A percentile compares a stretch with the other conserved stretches of the same genome.
Evolutionary conservation across 2,888 invertebrate species (phyloP).

Genomic region (Euspilapteryx auroguttella): DNA sequence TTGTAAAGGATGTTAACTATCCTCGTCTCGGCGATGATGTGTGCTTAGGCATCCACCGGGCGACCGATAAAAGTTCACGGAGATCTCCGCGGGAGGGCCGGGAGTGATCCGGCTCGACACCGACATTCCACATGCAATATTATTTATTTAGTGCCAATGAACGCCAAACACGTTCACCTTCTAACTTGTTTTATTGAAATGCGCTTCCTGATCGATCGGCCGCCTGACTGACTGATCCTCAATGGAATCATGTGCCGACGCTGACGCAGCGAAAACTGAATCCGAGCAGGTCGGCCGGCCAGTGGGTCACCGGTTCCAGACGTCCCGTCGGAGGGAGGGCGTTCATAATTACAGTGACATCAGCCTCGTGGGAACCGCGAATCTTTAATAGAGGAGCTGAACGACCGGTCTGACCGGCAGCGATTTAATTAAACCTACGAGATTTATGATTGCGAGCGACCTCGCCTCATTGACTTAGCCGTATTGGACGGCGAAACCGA

Average conservation of each 20-base stretch:
- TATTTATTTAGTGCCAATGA: slow-evolving; percentile 52
- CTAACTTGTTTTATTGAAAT: too few species aligned
- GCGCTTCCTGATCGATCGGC: too few species aligned
- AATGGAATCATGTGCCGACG: too few species aligned
- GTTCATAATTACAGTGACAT: slow-evolving; percentile 54
- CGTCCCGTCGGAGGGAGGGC: slow-evolving; percentile 26
- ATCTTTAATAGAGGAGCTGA: slow-evolving; percentile 25
- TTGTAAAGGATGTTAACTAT: background rate
- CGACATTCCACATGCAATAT: slow-evolving; percentile 40
- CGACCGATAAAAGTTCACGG: slow-evolving; percentile 45
- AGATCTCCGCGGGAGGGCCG: slow-evolving; percentile 46
- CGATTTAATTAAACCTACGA: slow-evolving; percentile 24
- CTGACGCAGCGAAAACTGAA: slow-evolving; percentile 40
- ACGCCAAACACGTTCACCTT: slow-evolving; percentile 44
- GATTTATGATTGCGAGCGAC: slow-evolving; percentile 2
- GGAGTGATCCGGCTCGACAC: slow-evolving; percentile 21
- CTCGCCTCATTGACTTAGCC: slow-evolving; percentile 6
- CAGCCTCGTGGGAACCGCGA: slow-evolving; percentile 54
- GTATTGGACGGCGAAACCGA: slow-evolving; percentile 32
- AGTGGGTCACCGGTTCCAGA: slow-evolving; percentile 35
- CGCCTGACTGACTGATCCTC: too few species aligned
- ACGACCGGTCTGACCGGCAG: slow-evolving; percentile 37
- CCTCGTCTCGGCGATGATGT: slow-evolving; percentile 8
- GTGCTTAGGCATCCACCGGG: slow-evolving; percentile 10
- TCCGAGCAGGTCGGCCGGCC: slow-evolving; percentile 23